Conservation (phyloP, 1,140 invertebrate species). For the Saccostrea glomerata region DNA sequence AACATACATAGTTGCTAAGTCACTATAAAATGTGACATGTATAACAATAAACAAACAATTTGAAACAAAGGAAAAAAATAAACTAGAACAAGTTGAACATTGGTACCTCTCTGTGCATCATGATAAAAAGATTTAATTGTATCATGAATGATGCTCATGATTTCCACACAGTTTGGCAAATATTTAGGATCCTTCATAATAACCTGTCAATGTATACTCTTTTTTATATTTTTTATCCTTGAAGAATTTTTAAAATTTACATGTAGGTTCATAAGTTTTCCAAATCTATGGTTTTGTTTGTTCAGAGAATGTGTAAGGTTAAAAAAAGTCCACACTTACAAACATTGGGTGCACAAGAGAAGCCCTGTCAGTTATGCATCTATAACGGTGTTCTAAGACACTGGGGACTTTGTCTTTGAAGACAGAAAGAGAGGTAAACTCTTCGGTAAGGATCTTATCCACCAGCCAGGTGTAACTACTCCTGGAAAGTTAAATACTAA, state of each 20-base stretch:
- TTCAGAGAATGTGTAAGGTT: no score
- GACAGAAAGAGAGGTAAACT: slow-evolving; percentile 34
- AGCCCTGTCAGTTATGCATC: slow-evolving; percentile 13
- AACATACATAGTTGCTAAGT: no score
- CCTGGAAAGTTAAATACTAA: no score
- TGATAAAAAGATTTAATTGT: slow-evolving; percentile 39
- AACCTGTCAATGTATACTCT: slow-evolving; percentile 41
- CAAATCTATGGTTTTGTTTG: no score
- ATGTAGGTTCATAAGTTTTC: no score
- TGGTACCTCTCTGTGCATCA: no score
- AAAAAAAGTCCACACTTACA: no score
- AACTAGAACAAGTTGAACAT: no score
- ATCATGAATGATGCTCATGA: slow-evolving; percentile 50
- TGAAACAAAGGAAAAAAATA: no score
- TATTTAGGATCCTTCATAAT: slow-evolving; percentile 52
- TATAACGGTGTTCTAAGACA: slow-evolving; percentile 42
- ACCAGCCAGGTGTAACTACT: slow-evolving; percentile 43
- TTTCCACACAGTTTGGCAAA: slow-evolving; percentile 53
- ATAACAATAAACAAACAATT: no score
- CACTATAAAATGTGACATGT: no score
- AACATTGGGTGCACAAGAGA: no score
- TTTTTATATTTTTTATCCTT: slow-evolving; percentile 34
- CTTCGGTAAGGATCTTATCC: slow-evolving; percentile 42
- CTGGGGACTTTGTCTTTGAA: slow-evolving; percentile 16
- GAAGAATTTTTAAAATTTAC: not conserved